Evolutionary conservation across 2,113 vertebrate species (phyloP), one percentile per base, ranked within the genome.

Genomic region (Podiceps cristatus): DNA sequence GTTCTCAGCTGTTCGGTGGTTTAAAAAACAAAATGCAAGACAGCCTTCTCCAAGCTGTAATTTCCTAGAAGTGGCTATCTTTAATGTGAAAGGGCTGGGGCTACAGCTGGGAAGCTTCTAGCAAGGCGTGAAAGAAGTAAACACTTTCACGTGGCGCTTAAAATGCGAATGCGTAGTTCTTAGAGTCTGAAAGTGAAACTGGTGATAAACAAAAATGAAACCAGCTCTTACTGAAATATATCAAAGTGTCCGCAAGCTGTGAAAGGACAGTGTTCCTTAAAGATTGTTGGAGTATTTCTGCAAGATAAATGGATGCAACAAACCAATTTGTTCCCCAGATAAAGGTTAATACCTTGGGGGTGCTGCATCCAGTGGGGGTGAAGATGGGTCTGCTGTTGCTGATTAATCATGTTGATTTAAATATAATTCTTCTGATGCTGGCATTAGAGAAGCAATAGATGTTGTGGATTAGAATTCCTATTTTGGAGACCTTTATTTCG

Each of bases 311-410:
- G 74, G 62, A 68, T 66, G 58, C 58, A 76, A 29, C 74, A 88
- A 75, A 82, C 58, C 58, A 60, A 67, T 86, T 88, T 94, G 62
- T 79, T 93, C 58, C 66, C 66, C 28, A 60, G 45, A 85, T 88
- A 91, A 94, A 96, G 93, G 92, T 95, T 97, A 94, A 79, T 95
- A 91, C 90, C 84, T 88, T 19, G 7, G 93, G 92, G 93, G 81
- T 95, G 89, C 69, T 82, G 71, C 71, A 37, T 94, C 62, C 1
- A 0, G 80, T 82, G 58, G 50, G 53, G 49, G 47, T 94, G 77
- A 95, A 67, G 74, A 72, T 68, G 77, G 58, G 28, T 80, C 79
- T 96, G 63, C 63, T 83, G 52, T 81, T 71, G 33, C 67, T 95
- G 79, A 94, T 94, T 92, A 95, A 96, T 96, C 72, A 17, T 50